Evolutionary conservation across 2,113 vertebrate species (phyloP).

Genomic region (Prunella himalayana): DNA sequence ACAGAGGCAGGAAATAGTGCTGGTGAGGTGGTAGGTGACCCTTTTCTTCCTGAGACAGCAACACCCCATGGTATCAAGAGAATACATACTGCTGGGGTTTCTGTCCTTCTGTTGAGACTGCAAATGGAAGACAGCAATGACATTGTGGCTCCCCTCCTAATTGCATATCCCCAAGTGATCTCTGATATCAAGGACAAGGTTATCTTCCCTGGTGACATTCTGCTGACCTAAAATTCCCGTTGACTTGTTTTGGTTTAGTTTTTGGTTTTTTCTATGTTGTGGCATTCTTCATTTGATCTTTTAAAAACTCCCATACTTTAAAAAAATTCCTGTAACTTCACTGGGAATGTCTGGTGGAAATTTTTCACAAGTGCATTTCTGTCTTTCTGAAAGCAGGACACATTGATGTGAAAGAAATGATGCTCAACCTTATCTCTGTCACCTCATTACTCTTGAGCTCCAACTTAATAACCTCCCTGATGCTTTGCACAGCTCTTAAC

Average conservation of each 20-base stretch:
- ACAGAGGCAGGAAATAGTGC: slow-evolving; percentile 20
- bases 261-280: neutral
- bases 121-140: neutral
- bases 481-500: slow-evolving; percentile 37
- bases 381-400: slow-evolving; percentile 41
- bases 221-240: neutral
- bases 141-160: neutral
- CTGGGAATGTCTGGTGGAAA: neutral
- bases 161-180: neutral
- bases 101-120: neutral
- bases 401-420: neutral
- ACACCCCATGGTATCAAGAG: neutral
- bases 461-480: slow-evolving; percentile 43
- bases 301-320: neutral
- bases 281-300: slow-evolving; percentile 4
- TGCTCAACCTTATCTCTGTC: slow-evolving; percentile 36
- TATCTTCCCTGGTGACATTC: neutral
- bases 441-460: slow-evolving; percentile 53
- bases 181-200: neutral
- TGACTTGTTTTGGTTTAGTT: neutral
- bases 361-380: slow-evolving; percentile 21
- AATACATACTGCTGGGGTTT: neutral
- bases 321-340: neutral
- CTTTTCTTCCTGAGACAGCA: slow-evolving; percentile 25
- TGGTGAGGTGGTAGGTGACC: slow-evolving; percentile 10